Percentiles rank a stretch among this genome's conserved stretches.
phyloP scores from a whole-genome alignment of 2,888 invertebrate species.

The Melipona beecheii region DNA sequence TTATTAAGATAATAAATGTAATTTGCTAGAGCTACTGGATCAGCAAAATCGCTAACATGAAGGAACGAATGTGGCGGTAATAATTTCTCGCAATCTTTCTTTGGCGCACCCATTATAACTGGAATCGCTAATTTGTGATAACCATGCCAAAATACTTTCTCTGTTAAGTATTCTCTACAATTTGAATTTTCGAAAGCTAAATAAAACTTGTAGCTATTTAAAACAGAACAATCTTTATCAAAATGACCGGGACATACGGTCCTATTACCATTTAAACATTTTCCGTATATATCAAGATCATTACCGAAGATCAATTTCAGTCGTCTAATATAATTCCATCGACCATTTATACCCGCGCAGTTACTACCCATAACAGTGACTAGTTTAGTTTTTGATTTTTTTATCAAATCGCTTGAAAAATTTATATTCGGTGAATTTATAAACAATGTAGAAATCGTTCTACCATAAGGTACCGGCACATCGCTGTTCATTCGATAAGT shows the following conservation, averaged over 20 bases:
- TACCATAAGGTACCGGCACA: slow-evolving; percentile 88
- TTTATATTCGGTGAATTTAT: slow-evolving; percentile 74
- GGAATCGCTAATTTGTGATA: slow-evolving; percentile 88
- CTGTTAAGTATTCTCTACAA: slow-evolving; percentile 89
- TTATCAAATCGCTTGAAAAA: slow-evolving; percentile 70
- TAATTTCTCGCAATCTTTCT: slow-evolving; percentile 83
- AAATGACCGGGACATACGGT: slow-evolving; percentile 89
- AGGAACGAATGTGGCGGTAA: slow-evolving; percentile 88
- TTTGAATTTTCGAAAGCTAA: slow-evolving; percentile 89
- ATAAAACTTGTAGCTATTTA: slow-evolving; percentile 88
- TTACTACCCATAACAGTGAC: slow-evolving; percentile 87
- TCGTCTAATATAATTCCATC: slow-evolving; percentile 86
- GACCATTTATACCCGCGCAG: slow-evolving; percentile 85
- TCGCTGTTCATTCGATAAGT: slow-evolving; percentile 88
- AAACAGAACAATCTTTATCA: slow-evolving; percentile 85
- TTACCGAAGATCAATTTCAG: slow-evolving; percentile 86
- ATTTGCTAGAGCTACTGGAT: slow-evolving; percentile 85
- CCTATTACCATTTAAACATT: slow-evolving; percentile 83
- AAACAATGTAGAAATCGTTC: slow-evolving; percentile 82
- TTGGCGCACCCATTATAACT: slow-evolving; percentile 87
- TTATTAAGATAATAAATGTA: slow-evolving; percentile 85
- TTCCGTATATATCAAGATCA: slow-evolving; percentile 86
- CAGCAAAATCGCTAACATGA: slow-evolving; percentile 86
- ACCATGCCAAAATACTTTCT: slow-evolving; percentile 89
- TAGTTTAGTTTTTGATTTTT: slow-evolving; percentile 81